Base-by-base conservation (phyloP, 2,797 vertebrate genomes). In the Clarias laeviceps region DNA sequence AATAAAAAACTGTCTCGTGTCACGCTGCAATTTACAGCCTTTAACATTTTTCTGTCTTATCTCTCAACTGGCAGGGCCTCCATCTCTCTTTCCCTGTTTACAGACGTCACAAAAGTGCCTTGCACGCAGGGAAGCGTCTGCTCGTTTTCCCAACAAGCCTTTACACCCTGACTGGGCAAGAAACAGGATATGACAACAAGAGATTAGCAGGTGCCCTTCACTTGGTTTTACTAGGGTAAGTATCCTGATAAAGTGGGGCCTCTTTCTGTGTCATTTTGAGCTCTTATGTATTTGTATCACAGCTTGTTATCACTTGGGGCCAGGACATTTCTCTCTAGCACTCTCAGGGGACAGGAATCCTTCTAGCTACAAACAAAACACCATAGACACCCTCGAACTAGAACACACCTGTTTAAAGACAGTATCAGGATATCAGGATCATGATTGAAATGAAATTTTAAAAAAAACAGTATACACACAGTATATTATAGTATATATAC, bases 121-220 rank as follows among this genome's bases (percentile, higher is more conserved):
- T 57, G 72, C 40, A 80, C 57, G 82, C 68, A 85, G 68, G 57
- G 78, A 68, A 61, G 69, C 40, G 74, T 80, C 78, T 50, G 45
- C 45, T 50, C 45, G 12, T 88, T 86, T 81, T 79, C 64, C 64
- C 65, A 80, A 79, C 54, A 34, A 59, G 64, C 57, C n/a, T 82
- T 54, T 54, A 69, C 78, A 62, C 78, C 65, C 57, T 27, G 56
- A 76, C 72, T 68, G 34, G 15, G 4, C 15, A 64, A 74, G 79
- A 59, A 82, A 87, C 84, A 88, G 86, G 89, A 90, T 80, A 85
- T 24, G 17, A 74, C 76, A 88, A 80, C 65, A 73, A 84, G 54
- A 79, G 77, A 12, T 74, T 56, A 72, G 69, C 79, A 77, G 74
- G 54, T 79, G 32, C 57, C 76, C 32, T 62, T 62, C 32, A 61